phyloP scores from a whole-genome alignment of 2,888 invertebrate species.

The Brachypalpus laphriformis region DNA sequence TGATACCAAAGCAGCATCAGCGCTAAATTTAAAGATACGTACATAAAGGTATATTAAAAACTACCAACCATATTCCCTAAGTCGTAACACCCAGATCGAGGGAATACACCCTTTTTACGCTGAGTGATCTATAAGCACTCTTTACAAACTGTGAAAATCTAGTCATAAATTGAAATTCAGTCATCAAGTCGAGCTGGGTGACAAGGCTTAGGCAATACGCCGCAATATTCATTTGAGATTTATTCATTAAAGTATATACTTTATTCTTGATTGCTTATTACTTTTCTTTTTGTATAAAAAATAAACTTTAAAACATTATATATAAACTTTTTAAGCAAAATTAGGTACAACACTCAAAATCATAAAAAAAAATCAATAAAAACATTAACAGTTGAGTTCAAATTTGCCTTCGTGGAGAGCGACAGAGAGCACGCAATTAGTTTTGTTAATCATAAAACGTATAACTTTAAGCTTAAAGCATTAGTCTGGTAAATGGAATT shows the following conservation, averaged over 20 bases:
- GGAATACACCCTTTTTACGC: too few relatives aligned
- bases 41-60: background rate
- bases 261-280: conserved; percentile 33
- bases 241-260: conserved; percentile 16
- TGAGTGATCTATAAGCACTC: too few relatives aligned
- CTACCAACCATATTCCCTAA: background rate
- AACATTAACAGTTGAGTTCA: background rate
- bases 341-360: conserved; percentile 57
- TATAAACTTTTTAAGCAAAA: conserved; percentile 29
- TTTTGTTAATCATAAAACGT: conserved; percentile 42
- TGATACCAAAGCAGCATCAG: background rate
- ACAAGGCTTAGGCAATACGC: background rate
- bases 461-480: conserved; percentile 38
- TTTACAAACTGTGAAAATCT: too few relatives aligned
- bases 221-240: background rate
- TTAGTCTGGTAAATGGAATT: conserved; percentile 38
- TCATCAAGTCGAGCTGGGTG: background rate
- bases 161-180: too few relatives aligned
- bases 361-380: conserved; percentile 14
- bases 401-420: conserved; percentile 3
- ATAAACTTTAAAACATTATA: conserved; percentile 61
- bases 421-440: conserved; percentile 26
- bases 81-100: background rate
- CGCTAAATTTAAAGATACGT: conserved; percentile 28
- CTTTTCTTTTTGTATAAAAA: conserved; percentile 48